These are phyloP conservation scores for Scophthalmus maximus DNA, from an alignment of 2,113 vertebrate genomes.

Conservation along the genomic window DNA sequence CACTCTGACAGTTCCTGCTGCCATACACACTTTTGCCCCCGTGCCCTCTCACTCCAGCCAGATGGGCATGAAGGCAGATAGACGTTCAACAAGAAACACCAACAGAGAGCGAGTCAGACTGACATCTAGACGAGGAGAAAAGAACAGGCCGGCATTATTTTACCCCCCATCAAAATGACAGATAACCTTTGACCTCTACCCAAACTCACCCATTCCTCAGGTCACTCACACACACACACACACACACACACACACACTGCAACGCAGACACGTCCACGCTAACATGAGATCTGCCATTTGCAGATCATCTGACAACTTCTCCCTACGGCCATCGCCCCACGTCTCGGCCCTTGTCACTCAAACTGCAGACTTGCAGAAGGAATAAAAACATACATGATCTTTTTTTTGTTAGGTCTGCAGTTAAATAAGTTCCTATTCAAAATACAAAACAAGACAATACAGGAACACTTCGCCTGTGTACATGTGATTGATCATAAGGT, in stretches of 20 bases:
- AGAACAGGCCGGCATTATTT: slow-evolving; percentile 26
- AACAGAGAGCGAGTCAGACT: slow-evolving; percentile 20
- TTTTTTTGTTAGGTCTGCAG: too few relatives aligned
- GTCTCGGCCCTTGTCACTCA: slow-evolving; percentile 36
- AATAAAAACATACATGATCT: background rate
- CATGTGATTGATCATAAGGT: too few relatives aligned
- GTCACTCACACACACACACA: slow-evolving; percentile 13
- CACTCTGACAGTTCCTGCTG: slow-evolving; percentile 36
- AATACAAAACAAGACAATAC: background rate
- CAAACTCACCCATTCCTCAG: slow-evolving; percentile 6
- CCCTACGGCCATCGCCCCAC: background rate
- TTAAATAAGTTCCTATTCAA: background rate
- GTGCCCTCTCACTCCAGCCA: slow-evolving; percentile 51
- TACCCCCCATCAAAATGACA: background rate
- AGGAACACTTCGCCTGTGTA: too few relatives aligned
- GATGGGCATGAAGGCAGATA: slow-evolving; percentile 54
- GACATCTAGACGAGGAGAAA: slow-evolving; percentile 32
- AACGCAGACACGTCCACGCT: background rate
- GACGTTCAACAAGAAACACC: slow-evolving; percentile 28
- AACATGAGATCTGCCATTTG: background rate
- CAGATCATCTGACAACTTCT: slow-evolving; percentile 38
- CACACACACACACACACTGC: background rate
- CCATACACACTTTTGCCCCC: slow-evolving; percentile 38
- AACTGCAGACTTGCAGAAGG: slow-evolving; percentile 1
- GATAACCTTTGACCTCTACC: slow-evolving; percentile 48